These are phyloP conservation scores for Listrodromus nycthemerus DNA, from an alignment of 2,888 invertebrate species.

Conservation along the genomic window DNA sequence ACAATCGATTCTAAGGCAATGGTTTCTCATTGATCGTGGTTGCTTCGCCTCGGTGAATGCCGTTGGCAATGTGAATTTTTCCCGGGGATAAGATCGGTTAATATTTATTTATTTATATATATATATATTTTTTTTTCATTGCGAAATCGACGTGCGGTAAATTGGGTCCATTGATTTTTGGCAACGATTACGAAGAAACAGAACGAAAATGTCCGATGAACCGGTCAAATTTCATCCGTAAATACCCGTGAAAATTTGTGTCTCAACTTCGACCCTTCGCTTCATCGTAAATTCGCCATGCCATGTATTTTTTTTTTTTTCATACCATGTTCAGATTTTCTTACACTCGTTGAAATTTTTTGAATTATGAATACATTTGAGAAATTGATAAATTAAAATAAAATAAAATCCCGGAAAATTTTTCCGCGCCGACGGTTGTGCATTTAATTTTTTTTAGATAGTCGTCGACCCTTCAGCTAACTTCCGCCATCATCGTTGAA, in stretches of 20 bases:
- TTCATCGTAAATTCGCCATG: too few relatives aligned
- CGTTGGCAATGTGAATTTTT: background rate
- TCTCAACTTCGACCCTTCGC: too few relatives aligned
- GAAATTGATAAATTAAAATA: background rate
- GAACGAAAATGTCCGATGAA: background rate
- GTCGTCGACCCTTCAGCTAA: background rate
- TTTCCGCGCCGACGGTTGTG: too few relatives aligned
- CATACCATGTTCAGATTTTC: too few relatives aligned
- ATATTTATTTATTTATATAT: constrained; percentile 7
- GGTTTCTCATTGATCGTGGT: background rate
- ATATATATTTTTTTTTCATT: background rate
- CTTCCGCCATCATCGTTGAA: background rate
- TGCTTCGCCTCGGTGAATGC: background rate
- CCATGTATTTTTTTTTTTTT: too few relatives aligned
- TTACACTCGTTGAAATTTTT: background rate
- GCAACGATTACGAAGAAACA: constrained; percentile 14
- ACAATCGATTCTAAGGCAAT: background rate
- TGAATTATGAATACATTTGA: background rate
- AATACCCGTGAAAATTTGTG: background rate
- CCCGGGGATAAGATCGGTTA: background rate
- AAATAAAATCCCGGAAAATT: background rate
- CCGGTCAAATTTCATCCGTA: background rate
- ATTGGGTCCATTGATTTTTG: constrained; percentile 40
- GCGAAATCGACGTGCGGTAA: background rate
- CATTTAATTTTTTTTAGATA: background rate